phyloP scores from a whole-genome alignment of 2,888 invertebrate genomes.

The Microdon myrmicae region DNA sequence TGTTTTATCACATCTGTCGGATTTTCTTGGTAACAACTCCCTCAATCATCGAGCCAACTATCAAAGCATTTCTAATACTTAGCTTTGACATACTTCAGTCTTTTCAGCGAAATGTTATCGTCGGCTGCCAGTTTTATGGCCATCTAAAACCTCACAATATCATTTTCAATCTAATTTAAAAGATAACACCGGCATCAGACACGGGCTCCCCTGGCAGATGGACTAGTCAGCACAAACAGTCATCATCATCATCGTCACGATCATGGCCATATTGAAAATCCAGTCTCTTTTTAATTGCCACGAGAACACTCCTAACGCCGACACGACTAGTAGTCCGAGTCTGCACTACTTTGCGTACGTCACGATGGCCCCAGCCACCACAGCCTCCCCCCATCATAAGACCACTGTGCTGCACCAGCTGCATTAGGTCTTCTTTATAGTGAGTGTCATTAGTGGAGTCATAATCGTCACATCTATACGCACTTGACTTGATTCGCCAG shows the following conservation, averaged over 20 bases:
- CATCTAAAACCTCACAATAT: background rate
- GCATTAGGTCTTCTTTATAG: constrained; percentile 13
- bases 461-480: constrained; percentile 47
- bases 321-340: constrained; percentile 10
- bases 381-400: background rate
- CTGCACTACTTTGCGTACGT: constrained; percentile 27
- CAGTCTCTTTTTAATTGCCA: constrained; percentile 26
- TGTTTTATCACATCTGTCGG: too few relatives aligned
- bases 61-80: too few relatives aligned
- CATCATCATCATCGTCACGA: constrained; percentile 14
- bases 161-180: background rate
- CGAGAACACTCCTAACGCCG: constrained; percentile 2
- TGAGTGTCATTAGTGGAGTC: constrained; percentile 39
- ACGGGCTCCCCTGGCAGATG: constrained; percentile 18
- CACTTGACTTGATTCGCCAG: constrained; percentile 29
- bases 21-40: too few relatives aligned
- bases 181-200: constrained; percentile 14
- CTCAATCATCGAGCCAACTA: too few relatives aligned
- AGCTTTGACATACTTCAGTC: too few relatives aligned
- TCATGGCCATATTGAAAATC: constrained; percentile 1
- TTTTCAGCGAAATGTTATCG: background rate
- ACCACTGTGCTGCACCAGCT: too few relatives aligned
- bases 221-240: too few relatives aligned
- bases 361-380: too few relatives aligned
- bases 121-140: background rate